Percentiles rank a stretch among this genome's conserved stretches.
These are phyloP conservation scores for Dryobates pubescens DNA, from an alignment of 2,797 vertebrate genomes.

Conservation along the genomic window DNA sequence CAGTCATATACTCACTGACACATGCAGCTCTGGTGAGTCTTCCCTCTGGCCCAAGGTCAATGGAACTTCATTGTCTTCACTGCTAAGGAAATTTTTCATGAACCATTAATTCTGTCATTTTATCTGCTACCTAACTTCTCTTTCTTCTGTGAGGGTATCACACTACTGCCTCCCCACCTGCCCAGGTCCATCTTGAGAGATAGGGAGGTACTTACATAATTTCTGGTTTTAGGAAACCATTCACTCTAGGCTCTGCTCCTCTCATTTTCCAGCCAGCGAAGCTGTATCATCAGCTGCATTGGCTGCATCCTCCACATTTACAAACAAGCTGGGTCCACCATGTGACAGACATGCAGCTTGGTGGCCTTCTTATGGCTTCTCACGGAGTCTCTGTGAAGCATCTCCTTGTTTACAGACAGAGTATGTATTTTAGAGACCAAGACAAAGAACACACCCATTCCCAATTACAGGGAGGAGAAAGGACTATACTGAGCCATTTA, in stretches of 20 bases:
- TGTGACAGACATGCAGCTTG: background rate
- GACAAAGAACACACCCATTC: background rate
- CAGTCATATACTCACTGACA: background rate
- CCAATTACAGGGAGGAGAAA: background rate
- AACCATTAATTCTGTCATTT: background rate
- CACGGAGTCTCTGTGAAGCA: background rate
- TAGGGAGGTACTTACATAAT: background rate
- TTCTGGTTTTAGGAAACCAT: background rate
- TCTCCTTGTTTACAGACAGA: background rate
- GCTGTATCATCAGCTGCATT: background rate
- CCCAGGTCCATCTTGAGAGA: background rate
- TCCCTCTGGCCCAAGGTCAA: background rate
- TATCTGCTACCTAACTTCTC: background rate
- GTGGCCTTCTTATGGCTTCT: background rate
- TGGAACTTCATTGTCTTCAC: background rate
- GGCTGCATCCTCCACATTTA: background rate
- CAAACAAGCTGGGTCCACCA: background rate
- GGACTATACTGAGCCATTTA: background rate
- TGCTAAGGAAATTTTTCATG: background rate
- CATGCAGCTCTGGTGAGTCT: rapidly evolving
- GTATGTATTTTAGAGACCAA: background rate
- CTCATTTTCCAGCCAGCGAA: background rate
- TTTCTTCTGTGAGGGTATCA: background rate
- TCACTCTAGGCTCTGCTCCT: background rate
- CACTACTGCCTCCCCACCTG: background rate